A percentile compares a stretch with the other conserved stretches of the same genome.
These are phyloP conservation scores for Copidosoma floridanum DNA, from an alignment of 1,140 invertebrate species.

Conservation along the genomic window DNA sequence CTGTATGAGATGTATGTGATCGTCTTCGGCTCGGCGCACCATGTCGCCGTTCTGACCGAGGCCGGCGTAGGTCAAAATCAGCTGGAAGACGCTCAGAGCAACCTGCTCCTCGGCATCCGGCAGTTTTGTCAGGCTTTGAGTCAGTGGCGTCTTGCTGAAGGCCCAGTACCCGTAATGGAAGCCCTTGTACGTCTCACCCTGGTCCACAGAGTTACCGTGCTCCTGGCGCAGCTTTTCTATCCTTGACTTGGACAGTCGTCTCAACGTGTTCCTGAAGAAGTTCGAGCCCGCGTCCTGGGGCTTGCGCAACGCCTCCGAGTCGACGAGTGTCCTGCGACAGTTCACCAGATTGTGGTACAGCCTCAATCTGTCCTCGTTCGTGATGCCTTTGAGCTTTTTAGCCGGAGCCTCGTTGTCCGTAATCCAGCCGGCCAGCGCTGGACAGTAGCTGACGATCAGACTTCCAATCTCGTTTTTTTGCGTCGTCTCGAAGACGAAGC, in stretches of 20 bases:
- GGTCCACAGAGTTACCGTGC: slow-evolving; percentile 66
- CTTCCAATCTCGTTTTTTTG: slow-evolving; percentile 90
- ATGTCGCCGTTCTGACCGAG: slow-evolving; percentile 73
- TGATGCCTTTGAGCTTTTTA: slow-evolving; percentile 67
- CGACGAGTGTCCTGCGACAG: slow-evolving; percentile 77
- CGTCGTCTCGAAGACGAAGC: slow-evolving; percentile 89
- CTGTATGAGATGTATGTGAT: slow-evolving; percentile 85
- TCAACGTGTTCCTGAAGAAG: slow-evolving; percentile 83
- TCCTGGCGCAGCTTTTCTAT: slow-evolving; percentile 82
- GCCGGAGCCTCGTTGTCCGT: slow-evolving; percentile 76
- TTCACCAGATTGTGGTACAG: slow-evolving; percentile 79
- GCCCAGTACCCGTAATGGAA: slow-evolving; percentile 88
- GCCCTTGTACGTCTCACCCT: slow-evolving; percentile 83
- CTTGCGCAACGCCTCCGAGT: slow-evolving; percentile 77
- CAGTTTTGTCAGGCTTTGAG: slow-evolving; percentile 79
- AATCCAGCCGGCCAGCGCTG: slow-evolving; percentile 80
- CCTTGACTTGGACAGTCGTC: slow-evolving; percentile 83
- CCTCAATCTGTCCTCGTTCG: slow-evolving; percentile 78
- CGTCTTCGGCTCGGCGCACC: slow-evolving; percentile 71
- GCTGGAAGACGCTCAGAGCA: slow-evolving; percentile 76
- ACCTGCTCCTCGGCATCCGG: slow-evolving; percentile 85
- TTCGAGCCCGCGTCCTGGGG: slow-evolving; percentile 75
- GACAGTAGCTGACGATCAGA: slow-evolving; percentile 88
- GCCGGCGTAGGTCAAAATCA: slow-evolving; percentile 78
- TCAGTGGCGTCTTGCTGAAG: slow-evolving; percentile 76